Evolutionary conservation across 1,140 invertebrate species (phyloP), one percentile per base, ranked within the genome.

Genomic region (roundworm (Caenorhabditis elegans)): DNA sequence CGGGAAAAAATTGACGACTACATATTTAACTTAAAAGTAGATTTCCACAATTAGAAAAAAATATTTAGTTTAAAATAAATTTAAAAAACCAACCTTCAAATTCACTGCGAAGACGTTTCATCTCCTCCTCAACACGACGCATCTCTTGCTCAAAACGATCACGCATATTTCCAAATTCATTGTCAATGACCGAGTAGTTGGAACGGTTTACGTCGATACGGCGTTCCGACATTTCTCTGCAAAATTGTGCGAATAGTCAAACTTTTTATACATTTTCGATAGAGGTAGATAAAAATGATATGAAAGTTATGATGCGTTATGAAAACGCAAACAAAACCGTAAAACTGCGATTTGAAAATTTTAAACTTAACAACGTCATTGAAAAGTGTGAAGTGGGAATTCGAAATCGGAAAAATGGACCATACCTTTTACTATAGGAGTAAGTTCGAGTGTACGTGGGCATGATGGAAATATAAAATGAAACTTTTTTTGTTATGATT

Each of bases 141-240:
- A 98, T 98, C 92, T 98, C 96, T 77, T 93, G 93, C 90, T 98
- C 96, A 90, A 98, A 98, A 83, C 95, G 93, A 90, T 97, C 95
- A 83, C 95, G 93, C 90, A 98, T 97, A 90, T 94, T 95, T 87
- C 94, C 95, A 92, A 97, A 98, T 92, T 98, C 96, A 75, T 94
- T 94, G 91, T 98, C 96, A 90, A 97, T 95, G 85, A 98, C 95
- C 90, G 94, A 95, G 92, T 95, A 95, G 90, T 97, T 95, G 83
- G 94, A 94, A 89, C 96, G 92, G 91, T 95, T 95, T 90, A 97
- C 95, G 88, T 96, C 95, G 24, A 92, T 90, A 13, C 76, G 49
- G 43, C 70, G 65, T 48, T 81, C 80, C 65, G 60, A 48, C 76
- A 79, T 79, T 60, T 28, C 24, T 79, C 49, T 55, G 34, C 3